These are phyloP conservation scores for Xiphydria camelus DNA, from an alignment of 2,888 invertebrate species.

Conservation along the genomic window DNA sequence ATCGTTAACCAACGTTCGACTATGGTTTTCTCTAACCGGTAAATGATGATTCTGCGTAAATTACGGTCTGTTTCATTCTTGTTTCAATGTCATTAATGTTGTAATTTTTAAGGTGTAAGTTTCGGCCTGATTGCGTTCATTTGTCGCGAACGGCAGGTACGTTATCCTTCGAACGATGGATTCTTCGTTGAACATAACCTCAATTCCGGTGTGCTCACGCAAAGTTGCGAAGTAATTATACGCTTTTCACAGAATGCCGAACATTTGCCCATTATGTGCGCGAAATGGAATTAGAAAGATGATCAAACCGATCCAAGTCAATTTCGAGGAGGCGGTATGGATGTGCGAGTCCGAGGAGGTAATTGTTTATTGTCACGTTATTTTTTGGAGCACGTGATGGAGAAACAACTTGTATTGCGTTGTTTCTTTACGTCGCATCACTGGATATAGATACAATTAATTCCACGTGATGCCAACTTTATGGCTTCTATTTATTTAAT, in stretches of 20 bases:
- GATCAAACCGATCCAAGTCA: constrained; percentile 42
- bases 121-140: not conserved
- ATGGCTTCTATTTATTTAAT: too few species aligned
- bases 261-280: constrained; percentile 44
- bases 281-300: constrained; percentile 37
- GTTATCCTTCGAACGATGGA: not conserved
- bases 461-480: too few species aligned
- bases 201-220: not conserved
- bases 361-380: too few species aligned
- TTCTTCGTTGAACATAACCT: not conserved
- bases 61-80: not conserved
- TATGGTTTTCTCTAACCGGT: not conserved
- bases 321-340: constrained; percentile 42
- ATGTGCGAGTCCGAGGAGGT: constrained; percentile 41
- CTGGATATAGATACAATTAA: too few species aligned
- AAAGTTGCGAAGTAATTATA: too few species aligned
- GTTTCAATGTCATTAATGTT: not conserved
- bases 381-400: too few species aligned
- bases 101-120: not conserved
- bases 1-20: not conserved
- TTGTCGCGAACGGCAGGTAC: constrained; percentile 14
- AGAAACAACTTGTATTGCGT: too few species aligned
- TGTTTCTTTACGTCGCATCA: too few species aligned
- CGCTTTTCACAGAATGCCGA: constrained; percentile 40
- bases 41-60: not conserved